These are phyloP conservation scores for Malurus alboscapulatus DNA, from an alignment of 2,113 vertebrate genomes.

Conservation along the genomic window DNA sequence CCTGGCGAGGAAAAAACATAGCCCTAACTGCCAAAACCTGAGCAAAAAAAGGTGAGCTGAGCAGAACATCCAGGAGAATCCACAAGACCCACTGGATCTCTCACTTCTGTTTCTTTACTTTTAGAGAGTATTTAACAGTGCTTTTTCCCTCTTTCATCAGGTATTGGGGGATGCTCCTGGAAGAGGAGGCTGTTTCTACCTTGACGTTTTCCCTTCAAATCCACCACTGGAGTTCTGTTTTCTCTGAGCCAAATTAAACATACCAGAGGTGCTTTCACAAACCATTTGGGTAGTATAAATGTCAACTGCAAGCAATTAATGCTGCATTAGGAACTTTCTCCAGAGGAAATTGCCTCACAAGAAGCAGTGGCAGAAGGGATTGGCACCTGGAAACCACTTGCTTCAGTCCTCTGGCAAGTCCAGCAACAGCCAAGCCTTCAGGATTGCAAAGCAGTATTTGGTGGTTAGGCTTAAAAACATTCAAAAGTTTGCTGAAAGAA, in stretches of 20 bases:
- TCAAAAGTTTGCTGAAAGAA: not conserved
- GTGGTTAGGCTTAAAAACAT: not conserved
- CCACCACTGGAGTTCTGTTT: not conserved
- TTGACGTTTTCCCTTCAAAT: not conserved
- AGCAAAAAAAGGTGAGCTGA: not conserved
- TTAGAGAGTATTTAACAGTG: not conserved
- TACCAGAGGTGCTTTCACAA: not conserved
- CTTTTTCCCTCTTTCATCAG: not conserved
- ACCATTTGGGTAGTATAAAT: not conserved
- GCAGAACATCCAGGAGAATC: not conserved
- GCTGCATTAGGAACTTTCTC: not conserved
- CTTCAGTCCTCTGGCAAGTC: not conserved
- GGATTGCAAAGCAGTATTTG: not conserved
- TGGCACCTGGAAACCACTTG: not conserved
- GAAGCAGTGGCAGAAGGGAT: not conserved
- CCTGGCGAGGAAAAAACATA: not conserved
- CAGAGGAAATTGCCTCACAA: not conserved
- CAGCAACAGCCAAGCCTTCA: not conserved
- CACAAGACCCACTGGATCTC: not conserved
- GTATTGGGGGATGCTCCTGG: not conserved
- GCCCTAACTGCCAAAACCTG: not conserved
- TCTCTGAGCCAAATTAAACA: slow-evolving; percentile 1
- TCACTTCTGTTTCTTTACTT: not conserved
- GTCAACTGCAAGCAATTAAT: not conserved
- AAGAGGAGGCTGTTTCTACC: not conserved